Evolutionary conservation across 2,888 invertebrate genomes (phyloP).

Genomic region (Ophion ellenae): DNA sequence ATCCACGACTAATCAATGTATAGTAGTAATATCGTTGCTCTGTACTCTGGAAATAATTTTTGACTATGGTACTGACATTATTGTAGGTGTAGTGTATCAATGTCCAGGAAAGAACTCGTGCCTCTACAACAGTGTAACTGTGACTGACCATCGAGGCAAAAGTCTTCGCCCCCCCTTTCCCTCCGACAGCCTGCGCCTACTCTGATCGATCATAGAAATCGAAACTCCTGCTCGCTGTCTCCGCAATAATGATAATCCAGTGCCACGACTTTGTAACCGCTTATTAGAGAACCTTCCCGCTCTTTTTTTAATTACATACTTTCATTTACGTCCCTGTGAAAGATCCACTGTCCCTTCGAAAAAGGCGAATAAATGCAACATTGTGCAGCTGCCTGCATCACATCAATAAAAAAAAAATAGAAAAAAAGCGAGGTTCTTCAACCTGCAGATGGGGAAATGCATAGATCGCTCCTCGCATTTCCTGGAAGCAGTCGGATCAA

Average conservation of each 20-base stretch:
- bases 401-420: not conserved
- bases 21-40: not conserved
- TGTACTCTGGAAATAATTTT: not conserved
- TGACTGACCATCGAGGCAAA: not conserved
- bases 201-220: not conserved
- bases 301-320: slow-evolving; percentile 20
- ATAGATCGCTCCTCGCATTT: not conserved
- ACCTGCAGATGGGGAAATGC: not conserved
- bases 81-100: not conserved
- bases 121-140: not conserved
- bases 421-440: not conserved
- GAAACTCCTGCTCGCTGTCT: not conserved
- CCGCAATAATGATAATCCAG: not conserved
- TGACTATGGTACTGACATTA: not conserved
- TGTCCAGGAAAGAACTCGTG: not conserved
- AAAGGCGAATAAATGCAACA: not conserved
- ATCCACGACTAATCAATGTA: not conserved
- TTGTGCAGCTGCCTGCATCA: not conserved
- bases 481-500: not conserved
- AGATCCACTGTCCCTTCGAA: not conserved
- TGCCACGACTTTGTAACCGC: not conserved
- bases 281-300: slow-evolving; percentile 1
- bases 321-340: not conserved
- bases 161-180: too few relatives aligned
- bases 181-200: not conserved